Evolutionary conservation across 2,797 vertebrate species (phyloP).

Genomic region (Mionectes olivaceus): DNA sequence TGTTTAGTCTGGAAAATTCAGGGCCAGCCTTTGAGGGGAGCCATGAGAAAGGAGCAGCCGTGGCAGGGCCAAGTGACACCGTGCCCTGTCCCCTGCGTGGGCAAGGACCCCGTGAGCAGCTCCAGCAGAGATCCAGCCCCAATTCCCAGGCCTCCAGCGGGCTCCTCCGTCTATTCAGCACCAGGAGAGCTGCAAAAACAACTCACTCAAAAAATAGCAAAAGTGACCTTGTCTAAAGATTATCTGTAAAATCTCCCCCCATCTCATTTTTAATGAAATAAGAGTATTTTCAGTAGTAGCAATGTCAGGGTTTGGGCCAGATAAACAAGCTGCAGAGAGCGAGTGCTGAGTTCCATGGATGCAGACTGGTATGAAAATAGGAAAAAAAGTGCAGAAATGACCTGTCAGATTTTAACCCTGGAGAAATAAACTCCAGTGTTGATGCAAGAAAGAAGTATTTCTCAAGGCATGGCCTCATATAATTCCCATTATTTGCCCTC

Average conservation of each 20-base stretch:
- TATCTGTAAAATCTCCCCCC: background rate
- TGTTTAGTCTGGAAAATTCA: conserved; percentile 27
- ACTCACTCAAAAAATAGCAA: background rate
- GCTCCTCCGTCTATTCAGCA: accelerated
- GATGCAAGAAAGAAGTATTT: background rate
- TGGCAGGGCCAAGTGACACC: background rate
- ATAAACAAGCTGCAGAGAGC: background rate
- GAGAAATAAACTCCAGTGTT: conserved; percentile 26
- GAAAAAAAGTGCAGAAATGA: background rate
- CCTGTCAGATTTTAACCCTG: background rate
- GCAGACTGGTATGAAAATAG: background rate
- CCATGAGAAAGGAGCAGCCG: background rate
- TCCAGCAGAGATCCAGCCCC: background rate
- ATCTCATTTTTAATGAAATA: background rate
- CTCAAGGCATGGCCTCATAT: background rate
- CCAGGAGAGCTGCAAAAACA: background rate
- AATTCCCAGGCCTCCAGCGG: background rate
- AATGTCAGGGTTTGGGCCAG: background rate
- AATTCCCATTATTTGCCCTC: background rate
- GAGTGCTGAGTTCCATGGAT: background rate
- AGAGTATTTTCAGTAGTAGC: background rate
- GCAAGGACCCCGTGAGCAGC: accelerated
- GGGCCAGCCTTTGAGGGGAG: background rate
- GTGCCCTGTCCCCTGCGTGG: background rate
- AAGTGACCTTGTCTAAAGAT: background rate